Conservation (phyloP, 2,113 vertebrate species). For the Cyprinodon brontotheroides region DNA sequence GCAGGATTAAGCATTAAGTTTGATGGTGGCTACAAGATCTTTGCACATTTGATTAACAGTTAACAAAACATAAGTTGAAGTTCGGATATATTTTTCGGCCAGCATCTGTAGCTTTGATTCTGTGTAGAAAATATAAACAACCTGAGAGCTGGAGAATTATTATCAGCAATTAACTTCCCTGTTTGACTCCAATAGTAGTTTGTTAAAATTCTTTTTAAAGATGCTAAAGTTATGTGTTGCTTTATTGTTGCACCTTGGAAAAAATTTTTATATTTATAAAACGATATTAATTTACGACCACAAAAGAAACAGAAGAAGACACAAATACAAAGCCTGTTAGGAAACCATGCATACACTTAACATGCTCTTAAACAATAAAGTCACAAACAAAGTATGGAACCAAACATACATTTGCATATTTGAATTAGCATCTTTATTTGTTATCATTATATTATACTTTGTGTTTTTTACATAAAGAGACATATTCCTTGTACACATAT, state of each 20-base stretch:
- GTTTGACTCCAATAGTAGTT: too few relatives aligned
- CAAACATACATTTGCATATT: conserved; percentile 61
- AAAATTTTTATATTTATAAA: not conserved
- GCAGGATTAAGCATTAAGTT: too few relatives aligned
- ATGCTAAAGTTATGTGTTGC: not conserved
- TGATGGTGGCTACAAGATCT: too few relatives aligned
- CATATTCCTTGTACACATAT: conserved; percentile 81
- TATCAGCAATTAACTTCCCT: too few relatives aligned
- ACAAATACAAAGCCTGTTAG: not conserved
- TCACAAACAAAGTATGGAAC: not conserved
- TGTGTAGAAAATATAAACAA: not conserved
- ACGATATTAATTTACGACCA: too few relatives aligned
- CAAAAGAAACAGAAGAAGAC: not conserved
- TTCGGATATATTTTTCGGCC: too few relatives aligned
- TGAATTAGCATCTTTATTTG: conserved; percentile 85
- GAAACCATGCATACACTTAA: too few relatives aligned
- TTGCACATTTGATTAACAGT: too few relatives aligned
- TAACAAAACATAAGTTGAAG: too few relatives aligned
- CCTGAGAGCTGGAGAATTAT: too few relatives aligned
- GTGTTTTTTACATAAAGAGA: conserved; percentile 82
- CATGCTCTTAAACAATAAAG: not conserved
- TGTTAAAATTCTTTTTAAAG: not conserved
- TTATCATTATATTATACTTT: conserved; percentile 83
- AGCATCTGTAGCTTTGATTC: not conserved
- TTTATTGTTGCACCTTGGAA: not conserved